Evolutionary conservation across 2,113 vertebrate species (phyloP), one percentile per base, ranked within the genome.

Genomic region (Sebastes schlegelii): DNA sequence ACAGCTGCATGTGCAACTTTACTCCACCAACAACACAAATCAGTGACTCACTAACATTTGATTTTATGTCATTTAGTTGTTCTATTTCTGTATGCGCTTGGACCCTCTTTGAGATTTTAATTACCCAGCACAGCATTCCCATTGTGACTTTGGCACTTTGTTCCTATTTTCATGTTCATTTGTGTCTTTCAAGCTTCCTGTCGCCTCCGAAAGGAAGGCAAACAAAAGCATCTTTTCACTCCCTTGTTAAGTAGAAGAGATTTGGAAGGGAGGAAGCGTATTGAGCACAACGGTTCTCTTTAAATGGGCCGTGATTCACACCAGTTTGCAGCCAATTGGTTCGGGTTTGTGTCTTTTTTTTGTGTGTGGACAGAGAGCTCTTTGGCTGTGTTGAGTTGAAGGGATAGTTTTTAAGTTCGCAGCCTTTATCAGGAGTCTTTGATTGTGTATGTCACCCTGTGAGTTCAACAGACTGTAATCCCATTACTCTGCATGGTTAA

Each of bases 171-270:
- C 83, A 88, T 90, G 78, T 87, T 88, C 78, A 88, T 91, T 88
- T 79, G 84, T 83, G 86, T 91, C 78, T 72, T 94, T 95, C 94
- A 91, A 88, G 91, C 93, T 94, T 95, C 95, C 91, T 91, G 90
- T 95, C 92, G 90, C 74, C 87, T 94, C 83, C 85, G 86, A 90
- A 95, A 95, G 87, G 89, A 92, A 93, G 89, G 88, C 92, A 95
- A 94, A 97, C 96, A 98, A 98, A 97, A 96, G 96, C 94, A 88
- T 82, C 95, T 88, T 95, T 95, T 94, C 95, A 95, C 84, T 90
- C 95, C 63, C 76, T 57, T 80, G 82, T 81, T 81, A 78, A 83
- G 74, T 43, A 17, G 66, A 67, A 45, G 79, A 77, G 79, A 80
- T 88, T 84, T 82, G 72, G 79, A 42, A 76, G 74, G 71, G 58